A percentile compares a stretch with the other conserved stretches of the same genome.
Evolutionary conservation across 2,888 invertebrate species (phyloP).

Genomic region (Conistra vaccinii): DNA sequence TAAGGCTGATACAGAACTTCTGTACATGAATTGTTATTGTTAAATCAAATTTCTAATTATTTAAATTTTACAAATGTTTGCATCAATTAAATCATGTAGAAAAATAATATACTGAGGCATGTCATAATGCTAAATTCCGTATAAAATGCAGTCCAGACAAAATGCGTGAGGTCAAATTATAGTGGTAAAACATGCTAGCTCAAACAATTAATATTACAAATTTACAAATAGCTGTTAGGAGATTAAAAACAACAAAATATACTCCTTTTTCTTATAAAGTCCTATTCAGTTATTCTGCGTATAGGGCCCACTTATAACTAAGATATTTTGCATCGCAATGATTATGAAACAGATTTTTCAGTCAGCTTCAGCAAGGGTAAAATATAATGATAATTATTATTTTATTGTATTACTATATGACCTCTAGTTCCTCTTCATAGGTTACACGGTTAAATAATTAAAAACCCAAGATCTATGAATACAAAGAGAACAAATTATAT

Average conservation of each 20-base stretch:
- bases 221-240: constrained; percentile 5
- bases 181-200: constrained; percentile 9
- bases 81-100: constrained; percentile 17
- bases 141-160: constrained; percentile 11
- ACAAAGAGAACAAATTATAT: constrained; percentile 25
- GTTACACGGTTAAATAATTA: neutral
- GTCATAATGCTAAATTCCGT: neutral
- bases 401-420: neutral
- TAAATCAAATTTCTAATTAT: constrained; percentile 32
- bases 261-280: neutral
- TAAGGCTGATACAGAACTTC: constrained; percentile 57
- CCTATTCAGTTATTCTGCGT: neutral
- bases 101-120: constrained; percentile 1
- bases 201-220: constrained; percentile 24
- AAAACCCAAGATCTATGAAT: constrained; percentile 2
- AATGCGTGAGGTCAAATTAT: constrained; percentile 6
- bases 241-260: neutral
- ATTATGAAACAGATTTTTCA: constrained; percentile 2
- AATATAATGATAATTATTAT: constrained; percentile 12
- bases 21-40: constrained; percentile 36
- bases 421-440: neutral
- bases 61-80: constrained; percentile 25
- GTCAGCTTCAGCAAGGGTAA: neutral
- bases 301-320: constrained; percentile 12
- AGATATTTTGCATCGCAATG: constrained; percentile 5